These are phyloP conservation scores for Leptoteleia sp. DNA, from an alignment of 1,140 invertebrate species.

Conservation along the genomic window DNA sequence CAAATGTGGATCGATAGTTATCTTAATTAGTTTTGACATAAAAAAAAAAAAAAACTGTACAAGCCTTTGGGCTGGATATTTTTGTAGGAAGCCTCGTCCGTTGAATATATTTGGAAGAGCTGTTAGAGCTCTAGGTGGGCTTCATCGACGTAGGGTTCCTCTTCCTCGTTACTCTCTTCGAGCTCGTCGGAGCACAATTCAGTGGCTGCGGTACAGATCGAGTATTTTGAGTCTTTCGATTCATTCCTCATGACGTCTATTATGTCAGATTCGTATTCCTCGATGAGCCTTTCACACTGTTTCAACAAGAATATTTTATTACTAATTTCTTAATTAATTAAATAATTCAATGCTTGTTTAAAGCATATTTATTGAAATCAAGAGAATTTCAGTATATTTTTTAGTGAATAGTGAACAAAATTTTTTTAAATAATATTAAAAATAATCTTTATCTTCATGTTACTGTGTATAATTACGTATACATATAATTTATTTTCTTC, in stretches of 20 bases:
- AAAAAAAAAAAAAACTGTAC: too few species aligned
- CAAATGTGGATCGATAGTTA: conserved; percentile 22
- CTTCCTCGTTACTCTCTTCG: conserved; percentile 8
- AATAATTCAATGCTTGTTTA: too few species aligned
- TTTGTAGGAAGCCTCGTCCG: conserved; percentile 1
- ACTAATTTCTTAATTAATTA: too few species aligned
- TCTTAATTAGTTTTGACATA: background rate
- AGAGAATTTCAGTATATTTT: too few species aligned
- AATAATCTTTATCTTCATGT: too few species aligned
- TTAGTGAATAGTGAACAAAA: too few species aligned
- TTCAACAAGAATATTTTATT: too few species aligned
- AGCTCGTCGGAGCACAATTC: conserved; percentile 77
- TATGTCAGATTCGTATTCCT: conserved; percentile 83
- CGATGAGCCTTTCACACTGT: conserved; percentile 83
- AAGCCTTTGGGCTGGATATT: background rate
- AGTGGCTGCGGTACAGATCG: conserved; percentile 77
- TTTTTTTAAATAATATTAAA: too few species aligned
- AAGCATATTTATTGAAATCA: too few species aligned
- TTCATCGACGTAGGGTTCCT: conserved; percentile 69
- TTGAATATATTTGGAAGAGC: background rate
- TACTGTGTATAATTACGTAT: too few species aligned
- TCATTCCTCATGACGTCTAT: conserved; percentile 78
- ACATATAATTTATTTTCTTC: too few species aligned
- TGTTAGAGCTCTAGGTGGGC: conserved; percentile 67
- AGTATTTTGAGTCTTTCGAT: conserved; percentile 74